Evolutionary conservation across 2,888 invertebrate genomes (phyloP), one percentile per base, ranked within the genome.

Genomic region (Melieria picta): DNA sequence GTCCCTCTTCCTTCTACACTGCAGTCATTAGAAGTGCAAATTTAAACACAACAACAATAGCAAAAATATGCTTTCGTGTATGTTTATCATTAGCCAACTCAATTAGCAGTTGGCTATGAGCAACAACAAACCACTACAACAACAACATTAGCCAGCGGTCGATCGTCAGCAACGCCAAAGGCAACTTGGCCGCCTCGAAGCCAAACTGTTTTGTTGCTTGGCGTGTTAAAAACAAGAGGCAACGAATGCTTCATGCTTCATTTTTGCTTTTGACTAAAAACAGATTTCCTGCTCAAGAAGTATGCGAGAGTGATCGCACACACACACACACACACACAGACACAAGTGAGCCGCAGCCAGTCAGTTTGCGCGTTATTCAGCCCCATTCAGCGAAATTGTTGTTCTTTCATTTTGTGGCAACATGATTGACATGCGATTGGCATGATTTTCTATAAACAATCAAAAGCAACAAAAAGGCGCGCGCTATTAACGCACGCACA

Each of bases 371-470:
- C 11, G 56, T n/a, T 56, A 69, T 62, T 64, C 46, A 47, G 16
- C 55, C 69, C 65, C 65, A 69, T 74, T 74, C 64, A 72, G 61
- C 30, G 30, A 30, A 30, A 30, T 30, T 30, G 30, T 61, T 52
- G 45, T 55, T 46, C 50, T 60, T 10, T 46, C 62, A 42, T 50
- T 52, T 50, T 50, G 64, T 56, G 69, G 65, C 78, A 78, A 75
- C 77, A 78, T 83, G 83, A 84, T 84, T 83, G 83, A 84, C 83
- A 83, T 79, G 79, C 84, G 83, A 83, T 83, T 83, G 83, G 84
- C 83, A 83, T 82, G 80, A 82, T 80, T 83, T 79, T 81, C 77
- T 82, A 78, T 83, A 83, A 83, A 84, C 80, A 82, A 80, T 71
- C 62, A 75, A 65, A 42, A 75, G 72, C 69, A 74, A 61, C 67